Evolutionary conservation across 2,797 vertebrate species (phyloP).

Genomic region (Falco columbarius): DNA sequence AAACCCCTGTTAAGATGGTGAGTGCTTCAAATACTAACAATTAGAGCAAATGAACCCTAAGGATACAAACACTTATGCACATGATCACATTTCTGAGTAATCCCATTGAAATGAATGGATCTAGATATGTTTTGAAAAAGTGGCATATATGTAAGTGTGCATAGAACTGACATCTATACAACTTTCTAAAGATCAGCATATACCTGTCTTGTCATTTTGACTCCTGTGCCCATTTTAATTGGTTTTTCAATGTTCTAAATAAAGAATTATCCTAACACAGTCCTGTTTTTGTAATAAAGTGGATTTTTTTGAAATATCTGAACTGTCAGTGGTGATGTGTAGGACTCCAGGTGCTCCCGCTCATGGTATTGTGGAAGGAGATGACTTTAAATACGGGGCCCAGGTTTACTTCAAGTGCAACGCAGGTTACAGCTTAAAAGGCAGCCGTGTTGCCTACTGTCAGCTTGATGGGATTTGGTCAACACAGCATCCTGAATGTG

Average conservation of each 20-base stretch:
- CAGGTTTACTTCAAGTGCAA: conserved; percentile 86
- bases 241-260: conserved; percentile 56
- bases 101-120: not conserved
- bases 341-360: conserved; percentile 83
- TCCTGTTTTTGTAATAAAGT: conserved; percentile 79
- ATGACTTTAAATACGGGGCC: conserved; percentile 86
- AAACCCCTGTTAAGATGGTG: not conserved
- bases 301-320: conserved; percentile 78
- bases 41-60: not conserved
- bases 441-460: conserved; percentile 81
- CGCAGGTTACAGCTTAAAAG: conserved; percentile 83
- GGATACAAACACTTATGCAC: not conserved
- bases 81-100: not conserved
- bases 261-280: conserved; percentile 68
- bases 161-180: not conserved
- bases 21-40: not conserved
- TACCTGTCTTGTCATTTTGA: not conserved
- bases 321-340: conserved; percentile 88
- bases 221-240: conserved; percentile 29
- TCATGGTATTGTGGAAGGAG: conserved; percentile 84
- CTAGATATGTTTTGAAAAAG: not conserved
- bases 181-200: not conserved
- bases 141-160: not conserved
- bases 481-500: conserved; percentile 81
- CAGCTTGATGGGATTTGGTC: conserved; percentile 82